phyloP scores from a whole-genome alignment of 2,113 vertebrate species.

The Plecturocebus donacophilus region DNA sequence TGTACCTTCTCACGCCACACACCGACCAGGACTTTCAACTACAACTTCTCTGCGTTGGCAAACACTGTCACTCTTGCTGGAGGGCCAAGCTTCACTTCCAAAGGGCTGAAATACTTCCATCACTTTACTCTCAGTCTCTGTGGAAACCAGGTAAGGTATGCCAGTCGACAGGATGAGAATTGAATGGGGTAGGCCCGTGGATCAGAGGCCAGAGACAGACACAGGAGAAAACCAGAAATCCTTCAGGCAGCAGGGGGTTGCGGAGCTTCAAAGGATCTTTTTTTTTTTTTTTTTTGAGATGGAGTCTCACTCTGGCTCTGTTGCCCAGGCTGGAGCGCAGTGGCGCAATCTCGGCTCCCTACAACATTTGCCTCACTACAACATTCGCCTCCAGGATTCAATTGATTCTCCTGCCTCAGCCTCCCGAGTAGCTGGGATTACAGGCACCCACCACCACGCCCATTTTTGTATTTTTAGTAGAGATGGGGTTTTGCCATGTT shows the following conservation, averaged over 20 bases:
- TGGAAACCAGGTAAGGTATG: constrained; percentile 89
- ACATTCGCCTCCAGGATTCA: no score
- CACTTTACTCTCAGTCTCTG: constrained; percentile 92
- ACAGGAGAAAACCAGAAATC: not conserved
- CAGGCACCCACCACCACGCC: no score
- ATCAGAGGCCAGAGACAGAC: not conserved
- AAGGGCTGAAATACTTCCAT: constrained; percentile 93
- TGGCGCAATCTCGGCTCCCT: no score
- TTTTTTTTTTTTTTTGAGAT: no score
- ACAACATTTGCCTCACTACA: no score
- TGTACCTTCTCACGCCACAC: constrained; percentile 84
- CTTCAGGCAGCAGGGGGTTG: no score
- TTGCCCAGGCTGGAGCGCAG: no score
- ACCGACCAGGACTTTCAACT: constrained; percentile 79
- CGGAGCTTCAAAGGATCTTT: not conserved
- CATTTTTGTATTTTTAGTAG: no score
- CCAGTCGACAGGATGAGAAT: accelerated
- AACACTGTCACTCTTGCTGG: constrained; percentile 82
- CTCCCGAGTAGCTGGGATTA: no score
- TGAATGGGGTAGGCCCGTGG: not conserved
- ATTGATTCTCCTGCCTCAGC: no score
- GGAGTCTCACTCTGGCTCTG: no score
- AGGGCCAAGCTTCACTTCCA: constrained; percentile 92
- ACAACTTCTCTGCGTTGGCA: constrained; percentile 90
- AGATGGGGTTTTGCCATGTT: no score